These are phyloP conservation scores for Hypocryptadius cinnamomeus DNA, from an alignment of 2,113 vertebrate species.

Conservation along the genomic window DNA sequence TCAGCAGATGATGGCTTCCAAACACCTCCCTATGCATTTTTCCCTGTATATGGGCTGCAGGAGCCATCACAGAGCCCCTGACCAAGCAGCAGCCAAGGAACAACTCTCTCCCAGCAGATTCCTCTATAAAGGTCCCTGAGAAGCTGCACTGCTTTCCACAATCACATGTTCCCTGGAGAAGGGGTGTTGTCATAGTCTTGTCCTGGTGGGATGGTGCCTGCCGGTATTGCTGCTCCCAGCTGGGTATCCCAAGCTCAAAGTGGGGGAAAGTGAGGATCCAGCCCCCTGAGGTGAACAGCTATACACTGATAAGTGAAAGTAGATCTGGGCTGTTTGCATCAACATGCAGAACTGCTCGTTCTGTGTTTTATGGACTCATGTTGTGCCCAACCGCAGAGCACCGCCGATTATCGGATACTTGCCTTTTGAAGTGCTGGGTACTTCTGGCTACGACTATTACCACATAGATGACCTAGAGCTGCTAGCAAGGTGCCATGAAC, in stretches of 20 bases:
- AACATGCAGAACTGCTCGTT: background rate
- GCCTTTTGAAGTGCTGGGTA: conserved; percentile 82
- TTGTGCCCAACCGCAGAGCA: conserved; percentile 58
- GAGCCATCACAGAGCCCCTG: background rate
- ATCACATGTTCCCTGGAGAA: background rate
- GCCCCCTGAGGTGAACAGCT: background rate
- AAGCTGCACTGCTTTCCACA: background rate
- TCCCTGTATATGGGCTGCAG: background rate
- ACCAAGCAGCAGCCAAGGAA: background rate
- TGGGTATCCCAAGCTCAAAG: background rate
- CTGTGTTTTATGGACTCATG: background rate
- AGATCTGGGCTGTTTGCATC: background rate
- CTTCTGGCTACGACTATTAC: conserved; percentile 83
- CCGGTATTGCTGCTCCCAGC: accelerated
- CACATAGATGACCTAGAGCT: conserved; percentile 81
- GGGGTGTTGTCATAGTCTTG: background rate
- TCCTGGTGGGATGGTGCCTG: background rate
- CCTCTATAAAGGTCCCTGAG: background rate
- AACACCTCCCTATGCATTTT: accelerated
- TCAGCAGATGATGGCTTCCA: background rate
- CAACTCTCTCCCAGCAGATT: background rate
- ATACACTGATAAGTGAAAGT: background rate
- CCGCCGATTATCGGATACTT: conserved; percentile 81
- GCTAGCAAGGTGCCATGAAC: conserved; percentile 78
- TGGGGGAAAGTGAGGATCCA: background rate